These are phyloP conservation scores for Setipinna tenuifilis DNA, from an alignment of 2,797 vertebrate genomes.

Conservation along the genomic window DNA sequence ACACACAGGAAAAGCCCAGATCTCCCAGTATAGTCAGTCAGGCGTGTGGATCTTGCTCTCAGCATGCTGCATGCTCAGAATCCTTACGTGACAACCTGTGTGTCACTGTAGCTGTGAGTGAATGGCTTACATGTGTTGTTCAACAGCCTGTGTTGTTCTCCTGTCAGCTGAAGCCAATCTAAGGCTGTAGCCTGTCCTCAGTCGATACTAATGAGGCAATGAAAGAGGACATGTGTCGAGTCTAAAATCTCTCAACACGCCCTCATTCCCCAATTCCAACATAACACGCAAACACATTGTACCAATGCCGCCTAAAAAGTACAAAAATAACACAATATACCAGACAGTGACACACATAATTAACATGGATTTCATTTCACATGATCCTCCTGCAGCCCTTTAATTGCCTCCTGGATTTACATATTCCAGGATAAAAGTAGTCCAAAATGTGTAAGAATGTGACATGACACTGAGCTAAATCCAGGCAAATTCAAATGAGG, in stretches of 20 bases:
- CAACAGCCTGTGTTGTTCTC: neutral
- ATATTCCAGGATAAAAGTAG: constrained; percentile 38
- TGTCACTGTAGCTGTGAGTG: neutral
- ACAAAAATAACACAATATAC: constrained; percentile 47
- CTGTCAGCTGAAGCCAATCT: neutral
- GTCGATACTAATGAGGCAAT: neutral
- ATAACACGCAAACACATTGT: constrained; percentile 55
- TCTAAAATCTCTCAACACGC: neutral
- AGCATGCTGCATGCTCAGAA: neutral
- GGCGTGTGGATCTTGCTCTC: neutral
- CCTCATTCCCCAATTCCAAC: neutral
- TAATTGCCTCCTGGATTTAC: constrained; percentile 48
- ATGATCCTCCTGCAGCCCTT: constrained; percentile 40
- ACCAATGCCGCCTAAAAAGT: constrained; percentile 44
- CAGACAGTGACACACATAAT: constrained; percentile 51
- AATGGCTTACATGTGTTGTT: neutral
- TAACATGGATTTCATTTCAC: constrained; percentile 46
- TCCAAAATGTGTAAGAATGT: constrained; percentile 42
- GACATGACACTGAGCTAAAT: constrained; percentile 24
- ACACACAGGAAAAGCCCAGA: neutral
- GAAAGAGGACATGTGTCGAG: constrained; percentile 16
- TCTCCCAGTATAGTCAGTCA: neutral
- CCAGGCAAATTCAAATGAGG: neutral
- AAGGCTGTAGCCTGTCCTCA: neutral
- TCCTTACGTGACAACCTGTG: neutral